A percentile compares a stretch with the other conserved stretches of the same genome.
phyloP scores from a whole-genome alignment of 1,140 invertebrate genomes.

The Drosophila subobscura region DNA sequence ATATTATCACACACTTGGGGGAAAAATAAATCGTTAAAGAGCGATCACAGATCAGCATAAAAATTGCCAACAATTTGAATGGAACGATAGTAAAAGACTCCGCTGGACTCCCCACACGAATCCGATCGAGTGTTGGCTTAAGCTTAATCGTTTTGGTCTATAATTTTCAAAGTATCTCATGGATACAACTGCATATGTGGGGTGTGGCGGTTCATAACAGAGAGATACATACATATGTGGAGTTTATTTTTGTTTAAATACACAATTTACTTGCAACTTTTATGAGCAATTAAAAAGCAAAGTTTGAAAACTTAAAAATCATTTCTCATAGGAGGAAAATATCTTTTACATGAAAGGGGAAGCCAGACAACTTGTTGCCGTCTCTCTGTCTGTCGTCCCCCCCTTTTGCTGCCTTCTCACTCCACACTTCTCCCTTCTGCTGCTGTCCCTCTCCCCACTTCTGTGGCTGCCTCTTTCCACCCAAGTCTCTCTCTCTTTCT shows the following conservation, averaged over 20 bases:
- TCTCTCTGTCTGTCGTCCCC: slow-evolving; percentile 11
- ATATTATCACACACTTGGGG: slow-evolving; percentile 43
- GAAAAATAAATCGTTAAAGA: slow-evolving; percentile 4
- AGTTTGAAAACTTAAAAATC: slow-evolving; percentile 18
- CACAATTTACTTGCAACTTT: slow-evolving; percentile 27
- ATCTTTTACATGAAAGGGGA: slow-evolving; percentile 30
- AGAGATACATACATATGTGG: too few relatives aligned
- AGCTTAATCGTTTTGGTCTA: too few relatives aligned
- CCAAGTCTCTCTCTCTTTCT: too few relatives aligned
- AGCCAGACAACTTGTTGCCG: slow-evolving; percentile 54
- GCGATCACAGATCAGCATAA: slow-evolving; percentile 27
- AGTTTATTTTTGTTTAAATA: neutral
- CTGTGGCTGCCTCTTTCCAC: too few relatives aligned
- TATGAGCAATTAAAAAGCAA: slow-evolving; percentile 39
- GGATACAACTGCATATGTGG: slow-evolving; percentile 11
- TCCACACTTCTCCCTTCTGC: neutral
- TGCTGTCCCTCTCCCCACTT: neutral
- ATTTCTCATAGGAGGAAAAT: neutral
- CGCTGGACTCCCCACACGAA: too few relatives aligned
- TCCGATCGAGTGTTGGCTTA: too few relatives aligned
- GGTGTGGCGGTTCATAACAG: too few relatives aligned
- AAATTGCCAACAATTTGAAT: slow-evolving; percentile 42
- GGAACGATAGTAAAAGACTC: neutral
- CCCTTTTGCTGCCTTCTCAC: neutral
- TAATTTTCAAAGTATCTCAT: too few relatives aligned